A percentile compares a stretch with the other conserved stretches of the same genome.
phyloP scores from a whole-genome alignment of 2,888 invertebrate species.

The Cheilosia scutellata region DNA sequence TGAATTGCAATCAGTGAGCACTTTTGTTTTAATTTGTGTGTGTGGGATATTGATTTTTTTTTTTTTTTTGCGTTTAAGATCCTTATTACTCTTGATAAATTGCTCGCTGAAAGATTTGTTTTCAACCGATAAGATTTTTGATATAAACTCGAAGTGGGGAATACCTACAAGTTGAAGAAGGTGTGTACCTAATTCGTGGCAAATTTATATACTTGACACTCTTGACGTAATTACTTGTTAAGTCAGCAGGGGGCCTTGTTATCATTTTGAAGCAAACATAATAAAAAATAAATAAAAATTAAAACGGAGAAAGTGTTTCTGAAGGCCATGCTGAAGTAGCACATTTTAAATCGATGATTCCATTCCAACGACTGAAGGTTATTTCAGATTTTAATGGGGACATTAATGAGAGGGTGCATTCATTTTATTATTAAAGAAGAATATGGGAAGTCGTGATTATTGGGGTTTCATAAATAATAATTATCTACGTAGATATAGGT shows the following conservation, averaged over 20 bases:
- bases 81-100: constrained; percentile 23
- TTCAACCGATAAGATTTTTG: constrained; percentile 8
- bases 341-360: constrained; percentile 5
- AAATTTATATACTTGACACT: constrained; percentile 17
- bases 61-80: constrained; percentile 15
- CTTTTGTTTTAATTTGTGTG: constrained; percentile 10
- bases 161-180: neutral
- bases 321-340: constrained; percentile 19
- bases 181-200: constrained; percentile 20
- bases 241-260: constrained; percentile 50
- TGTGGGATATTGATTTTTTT: neutral
- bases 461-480: neutral
- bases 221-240: constrained; percentile 24
- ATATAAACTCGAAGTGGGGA: constrained; percentile 3
- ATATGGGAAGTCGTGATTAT: neutral
- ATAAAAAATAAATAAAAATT: constrained; percentile 7
- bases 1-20: neutral
- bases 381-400: neutral
- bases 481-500: neutral
- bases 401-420: neutral
- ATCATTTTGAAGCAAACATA: constrained; percentile 40
- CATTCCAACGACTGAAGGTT: constrained; percentile 8
- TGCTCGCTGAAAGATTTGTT: constrained; percentile 16
- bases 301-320: constrained; percentile 17
- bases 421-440: neutral